A percentile compares a stretch with the other conserved stretches of the same genome.
phyloP scores from a whole-genome alignment of 2,888 invertebrate species.

The Smittia sp. region DNA sequence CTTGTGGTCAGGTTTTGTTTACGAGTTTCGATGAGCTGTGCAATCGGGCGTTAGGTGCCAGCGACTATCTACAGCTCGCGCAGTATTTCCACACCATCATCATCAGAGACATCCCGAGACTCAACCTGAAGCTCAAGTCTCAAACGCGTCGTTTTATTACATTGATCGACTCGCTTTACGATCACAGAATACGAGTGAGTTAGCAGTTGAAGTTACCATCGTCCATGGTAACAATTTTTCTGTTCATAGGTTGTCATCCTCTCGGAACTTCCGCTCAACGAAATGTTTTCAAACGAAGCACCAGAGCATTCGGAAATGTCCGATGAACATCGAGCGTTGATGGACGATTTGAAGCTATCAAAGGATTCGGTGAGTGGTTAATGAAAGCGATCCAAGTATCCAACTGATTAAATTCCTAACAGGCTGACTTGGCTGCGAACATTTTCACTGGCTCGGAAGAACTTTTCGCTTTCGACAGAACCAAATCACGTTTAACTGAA shows the following conservation, averaged over 20 bases:
- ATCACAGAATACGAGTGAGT: conserved; percentile 74
- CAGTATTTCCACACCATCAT: conserved; percentile 95
- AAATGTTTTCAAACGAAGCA: conserved; percentile 66
- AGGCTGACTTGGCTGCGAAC: conserved; percentile 60
- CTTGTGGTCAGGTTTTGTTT: conserved; percentile 90
- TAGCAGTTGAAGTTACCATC: too few relatives aligned
- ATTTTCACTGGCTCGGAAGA: conserved; percentile 98
- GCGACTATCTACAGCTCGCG: conserved; percentile 89
- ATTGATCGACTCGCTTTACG: conserved; percentile 94
- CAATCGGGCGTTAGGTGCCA: conserved; percentile 88
- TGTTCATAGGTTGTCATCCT: conserved; percentile 73
- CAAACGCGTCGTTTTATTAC: conserved; percentile 93
- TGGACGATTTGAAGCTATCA: conserved; percentile 89
- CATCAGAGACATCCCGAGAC: conserved; percentile 81
- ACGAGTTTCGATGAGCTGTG: conserved; percentile 88
- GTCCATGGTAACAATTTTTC: too few relatives aligned
- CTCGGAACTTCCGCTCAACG: conserved; percentile 72
- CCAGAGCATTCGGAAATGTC: conserved; percentile 55
- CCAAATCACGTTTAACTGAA: conserved; percentile 87
- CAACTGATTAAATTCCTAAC: background rate
- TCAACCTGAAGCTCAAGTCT: conserved; percentile 76
- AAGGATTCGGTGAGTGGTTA: conserved; percentile 26
- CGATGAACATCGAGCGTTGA: conserved; percentile 81
- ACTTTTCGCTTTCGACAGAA: conserved; percentile 88
- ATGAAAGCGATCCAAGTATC: too few relatives aligned